Percentiles rank a stretch among this genome's conserved stretches.
Evolutionary conservation across 2,797 vertebrate species (phyloP).

Genomic region (Potorous gilbertii): DNA sequence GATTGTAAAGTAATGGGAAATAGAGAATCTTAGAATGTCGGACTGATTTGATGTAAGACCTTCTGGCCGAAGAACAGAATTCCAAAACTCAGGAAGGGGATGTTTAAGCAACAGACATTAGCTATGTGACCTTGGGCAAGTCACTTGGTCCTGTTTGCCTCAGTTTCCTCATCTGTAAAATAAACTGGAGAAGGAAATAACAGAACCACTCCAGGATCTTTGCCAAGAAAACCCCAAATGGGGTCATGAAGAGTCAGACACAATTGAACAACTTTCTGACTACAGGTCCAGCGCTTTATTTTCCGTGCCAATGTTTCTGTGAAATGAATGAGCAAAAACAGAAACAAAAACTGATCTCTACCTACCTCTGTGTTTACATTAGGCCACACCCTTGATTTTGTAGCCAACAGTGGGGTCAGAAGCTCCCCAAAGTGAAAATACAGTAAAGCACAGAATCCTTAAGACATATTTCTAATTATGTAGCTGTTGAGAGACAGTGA

Average conservation of each 20-base stretch:
- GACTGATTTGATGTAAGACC: background rate
- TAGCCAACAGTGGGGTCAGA: background rate
- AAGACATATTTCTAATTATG: background rate
- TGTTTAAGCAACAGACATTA: background rate
- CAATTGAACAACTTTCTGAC: no score
- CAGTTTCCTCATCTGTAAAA: no score
- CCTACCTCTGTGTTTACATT: background rate
- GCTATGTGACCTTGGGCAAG: no score
- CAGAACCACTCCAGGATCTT: no score
- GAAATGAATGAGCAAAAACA: no score
- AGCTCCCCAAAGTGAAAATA: background rate
- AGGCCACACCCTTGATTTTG: background rate
- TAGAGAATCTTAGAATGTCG: background rate
- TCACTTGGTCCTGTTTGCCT: no score
- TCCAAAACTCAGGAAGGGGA: background rate
- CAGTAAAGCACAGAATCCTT: background rate
- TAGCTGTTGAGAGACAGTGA: background rate
- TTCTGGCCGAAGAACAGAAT: background rate
- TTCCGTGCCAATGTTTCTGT: no score
- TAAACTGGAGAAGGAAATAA: no score
- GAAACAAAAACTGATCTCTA: background rate
- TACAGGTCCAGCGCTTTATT: no score
- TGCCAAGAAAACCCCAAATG: no score
- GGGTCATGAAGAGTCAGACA: no score
- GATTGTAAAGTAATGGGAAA: background rate